Conservation (phyloP, 2,797 vertebrate genomes). For the Neomorphus geoffroyi region DNA sequence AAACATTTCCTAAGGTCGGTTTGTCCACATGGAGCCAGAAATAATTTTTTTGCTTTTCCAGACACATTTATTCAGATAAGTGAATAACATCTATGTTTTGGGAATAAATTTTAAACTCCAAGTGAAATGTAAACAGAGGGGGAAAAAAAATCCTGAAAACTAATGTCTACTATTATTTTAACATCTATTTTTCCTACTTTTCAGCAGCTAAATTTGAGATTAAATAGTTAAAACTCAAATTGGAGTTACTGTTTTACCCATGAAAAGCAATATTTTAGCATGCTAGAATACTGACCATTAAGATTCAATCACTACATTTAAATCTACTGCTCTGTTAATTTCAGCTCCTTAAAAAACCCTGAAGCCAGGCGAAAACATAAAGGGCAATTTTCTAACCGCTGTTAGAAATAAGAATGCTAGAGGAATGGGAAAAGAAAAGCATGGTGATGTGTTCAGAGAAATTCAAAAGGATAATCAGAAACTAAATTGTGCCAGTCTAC, state of each 20-base stretch:
- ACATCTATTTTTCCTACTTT: not conserved
- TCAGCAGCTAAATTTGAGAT: not conserved
- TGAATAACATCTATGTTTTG: not conserved
- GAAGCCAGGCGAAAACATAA: not conserved
- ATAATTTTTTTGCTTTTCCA: not conserved
- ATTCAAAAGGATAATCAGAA: not conserved
- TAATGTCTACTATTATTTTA: not conserved
- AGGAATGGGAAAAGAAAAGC: not conserved
- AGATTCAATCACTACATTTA: not conserved
- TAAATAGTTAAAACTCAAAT: not conserved
- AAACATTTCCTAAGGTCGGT: not conserved
- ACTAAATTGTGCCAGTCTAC: not conserved
- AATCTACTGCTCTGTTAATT: not conserved
- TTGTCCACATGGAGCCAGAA: not conserved
- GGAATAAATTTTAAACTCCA: not conserved
- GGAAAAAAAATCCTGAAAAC: not conserved
- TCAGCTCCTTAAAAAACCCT: not conserved
- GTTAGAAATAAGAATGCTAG: not conserved
- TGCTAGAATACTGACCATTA: not conserved
- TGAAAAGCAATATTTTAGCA: not conserved
- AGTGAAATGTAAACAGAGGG: not conserved
- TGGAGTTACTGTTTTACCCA: not conserved
- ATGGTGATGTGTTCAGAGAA: not conserved
- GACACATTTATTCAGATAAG: not conserved
- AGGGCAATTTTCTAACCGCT: not conserved